phyloP scores from a whole-genome alignment of 1,140 invertebrate species.

The Drosophila grimshawi region DNA sequence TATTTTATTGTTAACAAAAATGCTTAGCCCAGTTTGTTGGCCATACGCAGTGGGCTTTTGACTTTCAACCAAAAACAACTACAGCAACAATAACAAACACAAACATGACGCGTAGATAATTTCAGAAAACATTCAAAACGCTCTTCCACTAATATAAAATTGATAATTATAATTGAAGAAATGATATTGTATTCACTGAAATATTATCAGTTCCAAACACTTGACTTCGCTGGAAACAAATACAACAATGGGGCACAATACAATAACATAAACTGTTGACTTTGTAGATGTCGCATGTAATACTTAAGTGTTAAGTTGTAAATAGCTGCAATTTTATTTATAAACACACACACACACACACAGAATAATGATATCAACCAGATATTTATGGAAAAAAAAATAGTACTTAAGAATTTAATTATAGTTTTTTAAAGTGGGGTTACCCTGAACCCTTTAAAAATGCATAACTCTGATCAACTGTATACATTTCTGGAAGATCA shows the following conservation, averaged over 20 bases:
- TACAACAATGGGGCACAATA: not conserved
- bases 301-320: slow-evolving; percentile 20
- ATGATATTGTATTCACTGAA: slow-evolving; percentile 46
- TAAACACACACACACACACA: not conserved
- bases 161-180: slow-evolving; percentile 52
- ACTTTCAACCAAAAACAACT: slow-evolving; percentile 9
- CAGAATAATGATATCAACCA: no score
- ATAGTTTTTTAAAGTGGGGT: no score
- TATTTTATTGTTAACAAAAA: slow-evolving; percentile 68
- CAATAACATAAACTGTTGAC: slow-evolving; percentile 9
- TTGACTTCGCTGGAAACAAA: slow-evolving; percentile 36
- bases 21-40: slow-evolving; percentile 45
- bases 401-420: no score
- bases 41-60: slow-evolving; percentile 18
- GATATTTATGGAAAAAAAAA: no score
- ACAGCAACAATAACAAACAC: slow-evolving; percentile 11
- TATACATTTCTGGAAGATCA: not conserved
- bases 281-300: slow-evolving; percentile 36
- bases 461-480: no score
- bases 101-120: slow-evolving; percentile 56
- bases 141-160: slow-evolving; percentile 24
- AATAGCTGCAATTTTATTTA: not conserved
- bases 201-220: slow-evolving; percentile 38
- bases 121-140: slow-evolving; percentile 43
- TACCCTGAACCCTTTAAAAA: no score